phyloP scores from a whole-genome alignment of 2,113 vertebrate genomes.

The Eublepharis macularius region DNA sequence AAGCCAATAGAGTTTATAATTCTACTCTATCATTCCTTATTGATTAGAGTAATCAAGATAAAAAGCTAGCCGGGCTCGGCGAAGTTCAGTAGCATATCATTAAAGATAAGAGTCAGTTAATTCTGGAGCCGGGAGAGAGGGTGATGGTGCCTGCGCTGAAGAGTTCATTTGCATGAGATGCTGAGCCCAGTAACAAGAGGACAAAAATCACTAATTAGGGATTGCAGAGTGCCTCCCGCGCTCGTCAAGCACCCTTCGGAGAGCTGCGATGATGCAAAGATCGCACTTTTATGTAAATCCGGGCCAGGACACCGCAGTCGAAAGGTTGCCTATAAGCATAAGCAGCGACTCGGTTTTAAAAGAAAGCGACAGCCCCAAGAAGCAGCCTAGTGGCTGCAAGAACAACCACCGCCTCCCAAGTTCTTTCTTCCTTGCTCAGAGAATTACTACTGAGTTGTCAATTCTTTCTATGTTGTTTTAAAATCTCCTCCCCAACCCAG shows the following conservation, averaged over 20 bases:
- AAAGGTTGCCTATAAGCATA: slow-evolving; percentile 45
- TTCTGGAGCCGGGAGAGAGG: slow-evolving; percentile 81
- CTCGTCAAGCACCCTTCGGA: slow-evolving; percentile 85
- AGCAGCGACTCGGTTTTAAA: slow-evolving; percentile 1
- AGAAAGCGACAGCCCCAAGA: neutral
- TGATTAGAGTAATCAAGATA: slow-evolving; percentile 91
- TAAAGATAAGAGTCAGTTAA: slow-evolving; percentile 93
- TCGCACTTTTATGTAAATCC: slow-evolving; percentile 75
- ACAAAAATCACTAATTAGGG: slow-evolving; percentile 98
- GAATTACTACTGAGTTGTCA: neutral
- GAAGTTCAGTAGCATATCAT: slow-evolving; percentile 87
- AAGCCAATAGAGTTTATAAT: slow-evolving; percentile 88
- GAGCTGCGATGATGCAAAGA: slow-evolving; percentile 71
- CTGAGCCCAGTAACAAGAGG: slow-evolving; percentile 88
- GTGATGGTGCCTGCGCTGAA: slow-evolving; percentile 86
- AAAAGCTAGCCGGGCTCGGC: slow-evolving; percentile 84
- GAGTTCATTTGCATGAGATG: slow-evolving; percentile 94
- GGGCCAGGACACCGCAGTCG: slow-evolving; percentile 62
- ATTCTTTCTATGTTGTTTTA: neutral
- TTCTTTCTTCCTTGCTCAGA: neutral
- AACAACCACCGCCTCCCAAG: neutral
- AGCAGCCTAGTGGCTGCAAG: neutral
- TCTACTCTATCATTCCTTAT: slow-evolving; percentile 87
- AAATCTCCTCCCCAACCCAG: neutral
- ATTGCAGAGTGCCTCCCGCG: slow-evolving; percentile 83